These are phyloP conservation scores for Rugalucina vietnamica DNA, from an alignment of 2,888 invertebrate genomes.

Conservation along the genomic window DNA sequence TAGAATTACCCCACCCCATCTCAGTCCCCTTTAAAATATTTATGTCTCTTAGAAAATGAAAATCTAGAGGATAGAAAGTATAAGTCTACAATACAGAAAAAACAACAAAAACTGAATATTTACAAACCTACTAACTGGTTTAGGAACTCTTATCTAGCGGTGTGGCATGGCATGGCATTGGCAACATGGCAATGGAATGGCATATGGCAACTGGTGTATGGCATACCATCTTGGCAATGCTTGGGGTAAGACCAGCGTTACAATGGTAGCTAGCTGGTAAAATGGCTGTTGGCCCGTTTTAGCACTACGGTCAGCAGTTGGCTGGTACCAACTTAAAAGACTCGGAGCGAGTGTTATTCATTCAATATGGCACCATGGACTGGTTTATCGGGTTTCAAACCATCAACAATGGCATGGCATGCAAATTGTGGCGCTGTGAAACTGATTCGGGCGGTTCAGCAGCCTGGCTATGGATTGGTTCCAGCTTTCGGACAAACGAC, in stretches of 20 bases:
- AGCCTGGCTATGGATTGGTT: slow-evolving; percentile 2
- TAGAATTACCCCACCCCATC: too few species aligned
- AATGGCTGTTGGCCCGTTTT: not conserved
- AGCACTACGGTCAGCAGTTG: not conserved
- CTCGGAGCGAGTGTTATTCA: not conserved
- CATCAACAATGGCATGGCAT: slow-evolving; percentile 6
- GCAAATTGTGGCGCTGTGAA: slow-evolving; percentile 5
- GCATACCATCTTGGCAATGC: slow-evolving; percentile 7
- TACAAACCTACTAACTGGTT: slow-evolving; percentile 10
- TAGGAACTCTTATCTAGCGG: not conserved
- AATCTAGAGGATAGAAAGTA: too few species aligned
- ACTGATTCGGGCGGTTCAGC: not conserved
- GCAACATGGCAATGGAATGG: too few species aligned
- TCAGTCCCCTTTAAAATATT: too few species aligned
- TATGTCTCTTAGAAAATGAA: too few species aligned
- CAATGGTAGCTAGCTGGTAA: not conserved
- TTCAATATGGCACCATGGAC: slow-evolving; percentile 6
- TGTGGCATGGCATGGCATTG: slow-evolving; percentile 6
- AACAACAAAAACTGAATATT: not conserved
- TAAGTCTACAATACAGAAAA: not conserved
- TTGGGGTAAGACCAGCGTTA: not conserved
- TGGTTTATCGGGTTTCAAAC: not conserved
- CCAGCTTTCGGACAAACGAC: not conserved
- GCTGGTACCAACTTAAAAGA: slow-evolving; percentile 1
- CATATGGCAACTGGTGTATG: slow-evolving; percentile 10